Conservation (phyloP, 2,113 vertebrate species). For the Anarrhichthys ocellatus region DNA sequence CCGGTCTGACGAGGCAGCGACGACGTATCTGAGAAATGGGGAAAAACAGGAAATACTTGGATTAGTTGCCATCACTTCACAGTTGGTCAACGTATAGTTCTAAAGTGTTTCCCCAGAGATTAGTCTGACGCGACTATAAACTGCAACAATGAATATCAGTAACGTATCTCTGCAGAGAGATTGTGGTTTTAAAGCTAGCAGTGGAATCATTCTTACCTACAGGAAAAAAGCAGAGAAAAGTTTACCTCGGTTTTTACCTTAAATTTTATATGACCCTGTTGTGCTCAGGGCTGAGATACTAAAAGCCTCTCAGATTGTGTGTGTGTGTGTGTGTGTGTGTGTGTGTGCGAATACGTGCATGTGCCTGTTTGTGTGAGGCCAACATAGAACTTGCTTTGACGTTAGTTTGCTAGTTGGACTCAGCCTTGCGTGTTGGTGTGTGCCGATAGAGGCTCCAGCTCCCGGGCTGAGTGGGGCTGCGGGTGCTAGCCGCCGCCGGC, state of each 20-base stretch:
- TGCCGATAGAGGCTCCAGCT: slow-evolving; percentile 75
- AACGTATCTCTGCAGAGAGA: background rate
- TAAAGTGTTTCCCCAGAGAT: slow-evolving; percentile 12
- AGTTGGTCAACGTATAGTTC: slow-evolving; percentile 32
- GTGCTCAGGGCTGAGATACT: slow-evolving; percentile 45
- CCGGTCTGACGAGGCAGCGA: slow-evolving; percentile 24
- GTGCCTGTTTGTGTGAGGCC: slow-evolving; percentile 44
- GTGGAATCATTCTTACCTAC: background rate
- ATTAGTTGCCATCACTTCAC: slow-evolving; percentile 24
- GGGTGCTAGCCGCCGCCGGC: slow-evolving; percentile 79
- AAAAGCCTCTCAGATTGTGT: slow-evolving; percentile 43
- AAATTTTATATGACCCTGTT: slow-evolving; percentile 37
- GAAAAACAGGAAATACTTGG: slow-evolving; percentile 47
- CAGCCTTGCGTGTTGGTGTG: slow-evolving; percentile 75
- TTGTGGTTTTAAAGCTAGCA: background rate
- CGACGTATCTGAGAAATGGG: background rate
- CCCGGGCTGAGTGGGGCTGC: slow-evolving; percentile 76
- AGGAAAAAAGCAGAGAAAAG: slow-evolving; percentile 21
- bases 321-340: slow-evolving; percentile 23
- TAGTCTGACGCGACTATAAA: background rate
- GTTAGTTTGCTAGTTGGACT: slow-evolving; percentile 68
- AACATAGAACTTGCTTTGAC: slow-evolving; percentile 65
- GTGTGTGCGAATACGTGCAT: background rate
- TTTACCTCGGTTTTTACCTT: slow-evolving; percentile 30
- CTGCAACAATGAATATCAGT: background rate